Percentiles rank a stretch among this genome's conserved stretches.
phyloP scores from a whole-genome alignment of 2,797 vertebrate species.

The Diplodus puntazzo region DNA sequence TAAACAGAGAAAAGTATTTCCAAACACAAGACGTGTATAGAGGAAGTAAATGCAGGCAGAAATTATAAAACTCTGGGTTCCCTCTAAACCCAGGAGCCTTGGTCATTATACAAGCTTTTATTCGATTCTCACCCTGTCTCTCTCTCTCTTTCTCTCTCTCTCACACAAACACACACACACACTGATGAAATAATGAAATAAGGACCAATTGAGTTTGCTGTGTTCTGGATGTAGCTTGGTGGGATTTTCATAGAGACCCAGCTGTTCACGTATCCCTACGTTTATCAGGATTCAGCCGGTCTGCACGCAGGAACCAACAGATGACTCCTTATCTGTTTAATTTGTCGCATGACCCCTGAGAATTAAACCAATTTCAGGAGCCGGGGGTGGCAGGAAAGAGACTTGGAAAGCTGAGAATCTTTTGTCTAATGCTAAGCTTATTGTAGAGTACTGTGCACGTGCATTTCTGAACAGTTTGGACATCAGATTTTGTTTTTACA shows the following conservation, averaged over 20 bases:
- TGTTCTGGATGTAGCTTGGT: slow-evolving; percentile 64
- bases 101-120: slow-evolving; percentile 52
- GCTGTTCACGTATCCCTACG: slow-evolving; percentile 66
- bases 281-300: slow-evolving; percentile 64
- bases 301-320: slow-evolving; percentile 75
- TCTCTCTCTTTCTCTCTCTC: slow-evolving; percentile 9
- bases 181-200: slow-evolving; percentile 79
- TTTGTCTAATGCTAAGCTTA: slow-evolving; percentile 30
- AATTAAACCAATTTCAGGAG: slow-evolving; percentile 78
- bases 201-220: slow-evolving; percentile 80
- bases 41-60: slow-evolving; percentile 4
- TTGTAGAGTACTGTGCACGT: slow-evolving; percentile 7
- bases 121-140: slow-evolving; percentile 51
- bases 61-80: slow-evolving; percentile 20
- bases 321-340: slow-evolving; percentile 79
- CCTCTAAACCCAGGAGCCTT: slow-evolving; percentile 20
- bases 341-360: slow-evolving; percentile 81
- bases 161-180: slow-evolving; percentile 24
- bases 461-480: neutral
- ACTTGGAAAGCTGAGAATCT: slow-evolving; percentile 34
- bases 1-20: neutral
- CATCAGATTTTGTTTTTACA: slow-evolving; percentile 8
- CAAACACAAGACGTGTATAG: neutral
- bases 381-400: slow-evolving; percentile 21
- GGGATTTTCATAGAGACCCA: slow-evolving; percentile 71